These are phyloP conservation scores for Montipora cactus DNA, from an alignment of 64 coral and sea anemone species.

Conservation along the genomic window DNA sequence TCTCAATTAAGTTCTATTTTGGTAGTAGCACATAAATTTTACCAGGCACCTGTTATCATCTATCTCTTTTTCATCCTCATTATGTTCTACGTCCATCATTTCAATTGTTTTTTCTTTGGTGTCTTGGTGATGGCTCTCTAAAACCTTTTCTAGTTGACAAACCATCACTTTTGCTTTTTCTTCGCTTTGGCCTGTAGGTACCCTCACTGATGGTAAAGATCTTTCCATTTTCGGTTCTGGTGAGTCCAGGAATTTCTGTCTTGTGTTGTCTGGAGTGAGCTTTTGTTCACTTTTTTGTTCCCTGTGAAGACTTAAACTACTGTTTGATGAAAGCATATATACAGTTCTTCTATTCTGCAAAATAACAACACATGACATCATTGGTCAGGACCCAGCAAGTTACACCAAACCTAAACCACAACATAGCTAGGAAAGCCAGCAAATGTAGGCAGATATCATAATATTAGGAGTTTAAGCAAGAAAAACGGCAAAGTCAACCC, in stretches of 20 bases:
- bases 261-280: neutral
- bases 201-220: neutral
- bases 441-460: too few relatives aligned
- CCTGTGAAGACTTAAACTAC: neutral
- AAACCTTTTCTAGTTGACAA: neutral
- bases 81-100: constrained; percentile 10
- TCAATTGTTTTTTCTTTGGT: neutral
- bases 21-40: too few relatives aligned
- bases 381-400: neutral
- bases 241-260: neutral
- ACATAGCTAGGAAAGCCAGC: neutral
- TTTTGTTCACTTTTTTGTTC: constrained; percentile 7
- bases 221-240: neutral
- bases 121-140: neutral
- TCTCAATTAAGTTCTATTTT: too few relatives aligned
- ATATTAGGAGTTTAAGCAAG: too few relatives aligned
- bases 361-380: neutral
- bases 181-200: neutral
- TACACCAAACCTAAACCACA: neutral
- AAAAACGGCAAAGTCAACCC: too few relatives aligned
- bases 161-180: neutral
- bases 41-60: neutral
- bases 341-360: neutral
- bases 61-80: neutral
- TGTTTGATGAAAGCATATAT: constrained; percentile 31